phyloP scores from a whole-genome alignment of 2,888 invertebrate genomes.

The Paralinhomoeus sp. region DNA sequence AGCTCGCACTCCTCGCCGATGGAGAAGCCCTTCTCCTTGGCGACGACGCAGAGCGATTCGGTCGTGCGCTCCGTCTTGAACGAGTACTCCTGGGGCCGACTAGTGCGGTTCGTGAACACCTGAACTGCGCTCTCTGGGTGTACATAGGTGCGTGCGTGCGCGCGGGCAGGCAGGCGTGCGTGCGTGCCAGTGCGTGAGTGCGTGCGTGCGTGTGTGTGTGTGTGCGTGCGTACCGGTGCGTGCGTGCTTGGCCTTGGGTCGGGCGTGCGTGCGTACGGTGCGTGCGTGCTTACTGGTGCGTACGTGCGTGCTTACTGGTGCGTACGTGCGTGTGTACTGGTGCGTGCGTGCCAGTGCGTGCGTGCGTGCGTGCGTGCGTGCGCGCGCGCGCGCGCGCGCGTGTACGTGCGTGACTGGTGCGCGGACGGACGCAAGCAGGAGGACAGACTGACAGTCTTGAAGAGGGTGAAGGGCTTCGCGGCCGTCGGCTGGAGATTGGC shows the following conservation, averaged over 20 bases:
- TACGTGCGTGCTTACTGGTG: no score
- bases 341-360: background rate
- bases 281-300: no score
- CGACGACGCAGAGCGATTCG: constrained; percentile 19
- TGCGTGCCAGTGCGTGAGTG: no score
- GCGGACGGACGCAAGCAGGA: background rate
- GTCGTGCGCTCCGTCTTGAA: constrained; percentile 25
- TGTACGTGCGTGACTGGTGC: background rate
- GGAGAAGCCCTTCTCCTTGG: constrained; percentile 23
- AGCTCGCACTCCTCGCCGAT: constrained; percentile 29
- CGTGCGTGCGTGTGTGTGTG: no score
- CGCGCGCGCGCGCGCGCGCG: background rate
- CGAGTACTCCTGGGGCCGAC: constrained; percentile 20
- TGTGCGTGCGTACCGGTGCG: background rate
- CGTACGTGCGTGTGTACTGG: background rate
- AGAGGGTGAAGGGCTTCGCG: no score
- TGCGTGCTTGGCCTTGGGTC: background rate
- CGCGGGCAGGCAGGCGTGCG: no score
- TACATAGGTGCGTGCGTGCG: no score
- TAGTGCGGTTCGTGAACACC: no score
- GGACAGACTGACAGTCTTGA: no score
- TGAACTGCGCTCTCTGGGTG: no score
- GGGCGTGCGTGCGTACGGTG: background rate
- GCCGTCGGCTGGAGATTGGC: no score
- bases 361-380: background rate